Percentiles rank a stretch among this genome's conserved stretches.
Conservation (phyloP, 1,140 invertebrate genomes). For the Bombus balteatus region DNA sequence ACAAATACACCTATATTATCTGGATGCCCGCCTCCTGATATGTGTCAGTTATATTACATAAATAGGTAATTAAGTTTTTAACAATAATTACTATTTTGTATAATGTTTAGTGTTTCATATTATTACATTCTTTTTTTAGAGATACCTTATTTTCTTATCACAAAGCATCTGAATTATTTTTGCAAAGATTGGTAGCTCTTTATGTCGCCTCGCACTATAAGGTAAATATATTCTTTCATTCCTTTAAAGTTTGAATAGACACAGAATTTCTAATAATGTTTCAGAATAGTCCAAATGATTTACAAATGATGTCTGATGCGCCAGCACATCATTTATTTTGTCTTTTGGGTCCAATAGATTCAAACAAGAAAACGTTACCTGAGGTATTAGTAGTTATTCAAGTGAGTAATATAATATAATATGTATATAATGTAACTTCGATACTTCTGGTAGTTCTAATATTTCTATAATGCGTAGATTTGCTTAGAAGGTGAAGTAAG, state of each 20-base stretch:
- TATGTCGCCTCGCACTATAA: conserved; percentile 99
- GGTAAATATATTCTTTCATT: conserved; percentile 78
- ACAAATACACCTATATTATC: conserved; percentile 86
- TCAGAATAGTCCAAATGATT: conserved; percentile 98
- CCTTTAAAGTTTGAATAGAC: conserved; percentile 3
- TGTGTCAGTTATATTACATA: conserved; percentile 96
- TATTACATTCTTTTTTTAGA: conserved; percentile 78
- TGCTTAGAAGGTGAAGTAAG: conserved; percentile 98
- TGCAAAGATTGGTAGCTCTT: conserved; percentile 95
- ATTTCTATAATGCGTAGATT: conserved; percentile 83
- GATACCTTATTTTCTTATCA: conserved; percentile 99
- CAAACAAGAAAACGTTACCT: conserved; percentile 89
- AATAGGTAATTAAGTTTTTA: conserved; percentile 82
- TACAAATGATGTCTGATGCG: conserved; percentile 99
- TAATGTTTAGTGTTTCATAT: not conserved
- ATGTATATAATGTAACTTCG: not conserved
- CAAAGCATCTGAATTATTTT: conserved; percentile 96
- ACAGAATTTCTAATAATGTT: conserved; percentile 56
- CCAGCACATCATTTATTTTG: conserved; percentile 99
- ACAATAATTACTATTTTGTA: conserved; percentile 21
- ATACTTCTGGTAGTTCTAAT: conserved; percentile 11
- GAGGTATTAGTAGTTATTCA: conserved; percentile 96
- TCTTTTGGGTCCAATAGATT: conserved; percentile 92
- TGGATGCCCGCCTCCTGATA: conserved; percentile 93
- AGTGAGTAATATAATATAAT: conserved; percentile 77